phyloP scores from a whole-genome alignment of 2,113 vertebrate genomes.

The Odontophorus gujanensis region DNA sequence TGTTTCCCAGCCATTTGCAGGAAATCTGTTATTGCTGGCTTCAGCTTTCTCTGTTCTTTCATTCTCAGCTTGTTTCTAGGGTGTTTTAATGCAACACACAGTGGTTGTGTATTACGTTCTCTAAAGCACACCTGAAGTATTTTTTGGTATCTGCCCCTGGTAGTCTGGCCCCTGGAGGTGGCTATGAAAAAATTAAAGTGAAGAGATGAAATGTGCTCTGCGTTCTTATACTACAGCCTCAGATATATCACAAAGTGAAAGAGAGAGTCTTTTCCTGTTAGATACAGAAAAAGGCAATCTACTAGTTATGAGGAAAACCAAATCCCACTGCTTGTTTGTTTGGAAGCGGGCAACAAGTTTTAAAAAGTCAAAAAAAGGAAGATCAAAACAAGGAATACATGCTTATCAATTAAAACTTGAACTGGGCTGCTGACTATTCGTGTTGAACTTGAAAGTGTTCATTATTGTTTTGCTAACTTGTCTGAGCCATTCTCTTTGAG shows the following conservation, averaged over 20 bases:
- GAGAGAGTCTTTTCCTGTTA: neutral
- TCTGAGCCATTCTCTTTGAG: conserved; percentile 25
- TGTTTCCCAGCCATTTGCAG: neutral
- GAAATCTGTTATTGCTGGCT: neutral
- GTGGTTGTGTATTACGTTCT: neutral
- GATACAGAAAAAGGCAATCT: neutral
- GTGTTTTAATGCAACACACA: neutral
- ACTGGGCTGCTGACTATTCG: neutral
- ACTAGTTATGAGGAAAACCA: neutral
- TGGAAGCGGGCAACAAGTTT: neutral
- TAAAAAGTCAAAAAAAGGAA: neutral
- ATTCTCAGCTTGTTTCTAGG: neutral
- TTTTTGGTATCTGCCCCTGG: neutral
- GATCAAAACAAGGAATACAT: neutral
- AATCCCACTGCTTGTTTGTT: neutral
- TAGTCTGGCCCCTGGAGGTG: neutral
- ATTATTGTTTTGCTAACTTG: conserved; percentile 46
- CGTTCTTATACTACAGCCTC: neutral
- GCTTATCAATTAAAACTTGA: neutral
- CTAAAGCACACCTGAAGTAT: neutral
- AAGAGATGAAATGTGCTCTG: neutral
- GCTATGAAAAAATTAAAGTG: neutral
- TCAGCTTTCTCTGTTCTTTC: neutral
- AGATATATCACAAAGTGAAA: neutral
- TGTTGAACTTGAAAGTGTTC: neutral